Conservation (phyloP, 2,113 vertebrate species). For the Malurus elegans region DNA sequence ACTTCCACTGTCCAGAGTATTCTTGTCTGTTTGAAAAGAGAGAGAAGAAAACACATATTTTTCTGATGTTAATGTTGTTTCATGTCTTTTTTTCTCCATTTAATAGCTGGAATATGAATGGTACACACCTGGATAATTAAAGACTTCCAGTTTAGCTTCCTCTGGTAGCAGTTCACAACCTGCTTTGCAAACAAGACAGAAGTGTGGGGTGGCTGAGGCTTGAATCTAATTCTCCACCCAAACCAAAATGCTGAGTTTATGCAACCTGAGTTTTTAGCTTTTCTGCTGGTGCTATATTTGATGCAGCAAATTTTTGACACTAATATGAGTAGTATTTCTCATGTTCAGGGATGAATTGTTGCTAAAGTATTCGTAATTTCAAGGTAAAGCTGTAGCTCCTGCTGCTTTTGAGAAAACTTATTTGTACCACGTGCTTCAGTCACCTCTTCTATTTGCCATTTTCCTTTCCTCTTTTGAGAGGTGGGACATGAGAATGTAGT, state of each 20-base stretch:
- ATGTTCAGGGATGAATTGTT: neutral
- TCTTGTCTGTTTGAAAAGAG: neutral
- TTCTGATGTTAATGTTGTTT: neutral
- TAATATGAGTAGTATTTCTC: neutral
- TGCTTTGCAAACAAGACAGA: neutral
- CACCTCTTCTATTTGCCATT: neutral
- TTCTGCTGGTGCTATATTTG: neutral
- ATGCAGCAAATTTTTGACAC: neutral
- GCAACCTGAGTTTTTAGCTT: neutral
- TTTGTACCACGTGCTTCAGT: neutral
- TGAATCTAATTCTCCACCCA: neutral
- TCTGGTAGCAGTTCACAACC: neutral
- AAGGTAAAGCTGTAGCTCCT: neutral
- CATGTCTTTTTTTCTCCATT: neutral
- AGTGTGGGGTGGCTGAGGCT: fast-evolving
- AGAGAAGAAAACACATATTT: neutral
- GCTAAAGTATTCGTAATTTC: neutral
- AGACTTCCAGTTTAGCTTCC: neutral
- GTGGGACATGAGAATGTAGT: neutral
- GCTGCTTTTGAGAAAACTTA: neutral
- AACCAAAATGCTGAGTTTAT: neutral
- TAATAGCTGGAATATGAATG: neutral
- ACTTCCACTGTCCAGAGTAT: neutral
- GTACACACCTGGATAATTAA: neutral
- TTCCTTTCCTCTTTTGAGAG: neutral